Percentiles rank a stretch among this genome's conserved stretches.
Conservation (phyloP, 1,140 invertebrate species). For the Argopecten irradians region DNA sequence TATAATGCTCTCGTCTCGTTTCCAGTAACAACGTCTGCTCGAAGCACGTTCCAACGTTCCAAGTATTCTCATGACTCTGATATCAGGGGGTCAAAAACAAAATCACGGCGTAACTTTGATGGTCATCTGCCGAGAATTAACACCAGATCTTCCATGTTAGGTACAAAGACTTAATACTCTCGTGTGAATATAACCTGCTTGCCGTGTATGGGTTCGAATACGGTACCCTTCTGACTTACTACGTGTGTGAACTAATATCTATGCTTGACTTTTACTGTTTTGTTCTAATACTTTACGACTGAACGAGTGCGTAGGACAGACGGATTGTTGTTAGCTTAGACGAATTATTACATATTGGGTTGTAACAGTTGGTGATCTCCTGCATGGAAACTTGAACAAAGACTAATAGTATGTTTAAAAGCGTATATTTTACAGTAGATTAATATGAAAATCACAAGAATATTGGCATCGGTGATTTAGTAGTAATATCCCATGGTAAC, state of each 20-base stretch:
- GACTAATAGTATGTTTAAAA: not conserved
- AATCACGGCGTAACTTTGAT: conserved; percentile 26
- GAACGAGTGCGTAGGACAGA: not conserved
- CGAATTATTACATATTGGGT: not conserved
- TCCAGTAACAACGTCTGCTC: conserved; percentile 46
- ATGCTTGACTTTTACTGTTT: not conserved
- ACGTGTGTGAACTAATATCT: not conserved
- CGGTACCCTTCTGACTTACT: not conserved
- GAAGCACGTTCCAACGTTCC: conserved; percentile 47
- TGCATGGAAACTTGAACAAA: not conserved
- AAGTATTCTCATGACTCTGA: conserved; percentile 40
- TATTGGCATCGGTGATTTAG: too few relatives aligned
- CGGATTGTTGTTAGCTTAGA: not conserved
- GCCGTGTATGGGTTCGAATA: not conserved
- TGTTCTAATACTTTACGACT: not conserved
- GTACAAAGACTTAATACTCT: conserved; percentile 29
- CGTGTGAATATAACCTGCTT: not conserved
- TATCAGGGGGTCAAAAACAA: conserved; percentile 39
- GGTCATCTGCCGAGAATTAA: conserved; percentile 49
- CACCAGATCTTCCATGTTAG: conserved; percentile 43
- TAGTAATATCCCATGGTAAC: not conserved
- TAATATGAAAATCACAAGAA: not conserved
- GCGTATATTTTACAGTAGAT: too few relatives aligned
- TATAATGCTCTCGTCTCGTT: conserved; percentile 18
- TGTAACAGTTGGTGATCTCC: not conserved